A percentile compares a stretch with the other conserved stretches of the same genome.
Conservation (phyloP, 2,113 vertebrate species). For the Pseudopodoces humilis region DNA sequence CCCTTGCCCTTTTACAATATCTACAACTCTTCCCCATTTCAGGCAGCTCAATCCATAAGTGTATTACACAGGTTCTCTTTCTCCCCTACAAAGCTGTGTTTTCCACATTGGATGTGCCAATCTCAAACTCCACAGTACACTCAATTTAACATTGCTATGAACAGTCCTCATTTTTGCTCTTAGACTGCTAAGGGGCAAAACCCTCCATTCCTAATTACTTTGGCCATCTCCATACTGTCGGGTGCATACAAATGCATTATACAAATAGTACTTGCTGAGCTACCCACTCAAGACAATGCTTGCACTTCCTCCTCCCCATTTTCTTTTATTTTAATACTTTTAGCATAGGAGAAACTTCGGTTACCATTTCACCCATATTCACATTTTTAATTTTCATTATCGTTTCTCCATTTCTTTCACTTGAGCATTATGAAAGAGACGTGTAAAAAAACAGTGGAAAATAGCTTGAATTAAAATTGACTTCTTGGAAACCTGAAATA, state of each 20-base stretch:
- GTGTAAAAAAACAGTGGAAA: not conserved
- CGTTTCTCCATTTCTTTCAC: not conserved
- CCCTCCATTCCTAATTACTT: not conserved
- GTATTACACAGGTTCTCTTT: not conserved
- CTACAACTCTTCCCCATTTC: not conserved
- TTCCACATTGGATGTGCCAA: not conserved
- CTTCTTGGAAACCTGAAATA: not conserved
- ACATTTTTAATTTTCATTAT: not conserved
- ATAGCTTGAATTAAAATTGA: not conserved
- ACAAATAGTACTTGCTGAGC: not conserved
- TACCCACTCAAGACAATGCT: not conserved
- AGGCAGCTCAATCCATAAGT: not conserved
- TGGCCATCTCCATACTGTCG: not conserved
- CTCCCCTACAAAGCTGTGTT: not conserved
- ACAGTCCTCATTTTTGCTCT: not conserved
- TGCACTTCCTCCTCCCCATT: accelerated
- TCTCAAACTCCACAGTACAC: not conserved
- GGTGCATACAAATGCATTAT: not conserved
- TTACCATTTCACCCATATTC: not conserved
- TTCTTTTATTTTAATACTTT: not conserved
- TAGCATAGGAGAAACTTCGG: not conserved
- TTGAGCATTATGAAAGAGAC: not conserved
- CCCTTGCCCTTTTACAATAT: not conserved
- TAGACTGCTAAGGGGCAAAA: not conserved
- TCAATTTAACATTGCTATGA: not conserved